These are phyloP conservation scores for Drosophila flavopinicola DNA, from an alignment of 2,888 invertebrate species.

Conservation along the genomic window DNA sequence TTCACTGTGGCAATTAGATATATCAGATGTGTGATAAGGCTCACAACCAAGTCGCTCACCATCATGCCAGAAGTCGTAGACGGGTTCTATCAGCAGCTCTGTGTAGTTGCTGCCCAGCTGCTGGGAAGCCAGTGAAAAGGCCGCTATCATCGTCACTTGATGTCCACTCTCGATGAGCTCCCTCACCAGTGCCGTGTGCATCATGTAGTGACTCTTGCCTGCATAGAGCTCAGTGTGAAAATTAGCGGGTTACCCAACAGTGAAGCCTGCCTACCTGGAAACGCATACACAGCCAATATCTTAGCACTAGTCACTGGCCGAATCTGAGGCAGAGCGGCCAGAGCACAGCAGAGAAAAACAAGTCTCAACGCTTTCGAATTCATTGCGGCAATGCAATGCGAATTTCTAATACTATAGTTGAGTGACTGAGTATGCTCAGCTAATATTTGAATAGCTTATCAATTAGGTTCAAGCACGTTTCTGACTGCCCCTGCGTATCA, in stretches of 20 bases:
- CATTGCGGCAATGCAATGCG: conserved; percentile 24
- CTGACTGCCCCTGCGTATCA: conserved; percentile 2
- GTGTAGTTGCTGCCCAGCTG: conserved; percentile 80
- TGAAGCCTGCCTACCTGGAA: conserved; percentile 71
- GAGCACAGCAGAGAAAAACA: conserved; percentile 17
- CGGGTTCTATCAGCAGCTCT: conserved; percentile 82
- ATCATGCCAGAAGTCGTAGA: conserved; percentile 82
- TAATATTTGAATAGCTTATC: not conserved
- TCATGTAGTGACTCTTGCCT: conserved; percentile 85
- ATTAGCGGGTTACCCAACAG: not conserved
- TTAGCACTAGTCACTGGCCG: conserved; percentile 66
- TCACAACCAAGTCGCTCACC: conserved; percentile 48
- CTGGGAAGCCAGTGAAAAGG: conserved; percentile 69
- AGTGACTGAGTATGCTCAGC: not conserved
- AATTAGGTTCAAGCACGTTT: not conserved
- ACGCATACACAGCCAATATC: conserved; percentile 85
- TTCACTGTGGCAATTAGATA: conserved; percentile 65
- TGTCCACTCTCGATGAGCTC: conserved; percentile 84
- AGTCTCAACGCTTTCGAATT: conserved; percentile 7
- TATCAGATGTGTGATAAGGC: not conserved
- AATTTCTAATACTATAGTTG: not conserved
- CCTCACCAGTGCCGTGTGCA: conserved; percentile 84
- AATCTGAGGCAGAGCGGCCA: conserved; percentile 26
- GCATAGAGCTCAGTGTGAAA: not conserved
- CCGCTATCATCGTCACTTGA: conserved; percentile 79